Base-by-base conservation (phyloP, 2,888 invertebrate species). In the Eurytoma californica region DNA sequence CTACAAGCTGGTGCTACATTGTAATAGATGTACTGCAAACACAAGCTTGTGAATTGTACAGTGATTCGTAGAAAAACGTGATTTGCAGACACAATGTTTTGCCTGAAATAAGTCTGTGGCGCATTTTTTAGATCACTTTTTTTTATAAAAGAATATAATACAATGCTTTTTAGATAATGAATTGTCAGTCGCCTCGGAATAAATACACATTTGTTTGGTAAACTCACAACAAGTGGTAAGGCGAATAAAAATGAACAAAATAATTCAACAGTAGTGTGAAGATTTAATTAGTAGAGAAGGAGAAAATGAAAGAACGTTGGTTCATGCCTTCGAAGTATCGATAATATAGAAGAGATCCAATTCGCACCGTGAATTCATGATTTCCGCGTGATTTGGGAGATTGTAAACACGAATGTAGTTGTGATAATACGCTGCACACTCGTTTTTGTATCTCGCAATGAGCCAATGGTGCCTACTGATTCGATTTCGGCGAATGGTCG, bases 381-480 rank as follows among this genome's bases (percentile, higher is more conserved):
- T 39, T 67, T 72, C 28, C 67, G 72, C 30, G 68, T 68, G 66
- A 77, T 80, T 80, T 72, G 72, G 16, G 57, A 68, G 63, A 80
- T 76, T 70, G 65, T 69, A 60, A 77, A 77, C 53, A 61, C 65
- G 53, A 80, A 28, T 72, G 77, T 70, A 60, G 55, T 53, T 68
- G 60, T 73, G 51, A 72, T 57, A 51, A 69, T 70, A 63, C 53
- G 39, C 72, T 80, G 72, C 74, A 77, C 66, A 39, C 74, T 18
- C 51, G 74, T 77, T 75, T 80, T 74, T 80, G 72, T 82, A 82
- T 80, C 77, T 81, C 81, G 67, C 74, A 82, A 80, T 75, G 80
- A 82, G 75, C 74, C 83, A 83, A 81, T 82, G 83, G 82, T 83
- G 82, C 83, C 83, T 84, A 80, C 79, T 58, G 72, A 66, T 65